phyloP scores from a whole-genome alignment of 2,888 invertebrate genomes.

The Caenorhabditis plicata region DNA sequence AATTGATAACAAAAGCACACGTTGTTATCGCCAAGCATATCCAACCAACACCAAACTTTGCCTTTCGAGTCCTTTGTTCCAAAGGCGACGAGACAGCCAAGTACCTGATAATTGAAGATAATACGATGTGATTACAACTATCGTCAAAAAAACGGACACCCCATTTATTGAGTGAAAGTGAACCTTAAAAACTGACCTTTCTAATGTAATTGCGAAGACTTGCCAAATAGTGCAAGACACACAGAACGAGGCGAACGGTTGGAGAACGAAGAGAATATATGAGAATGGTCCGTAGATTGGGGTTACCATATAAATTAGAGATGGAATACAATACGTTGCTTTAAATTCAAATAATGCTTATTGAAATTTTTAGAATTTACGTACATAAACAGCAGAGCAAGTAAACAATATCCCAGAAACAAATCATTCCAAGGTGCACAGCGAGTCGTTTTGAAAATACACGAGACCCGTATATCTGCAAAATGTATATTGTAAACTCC shows the following conservation, averaged over 20 bases:
- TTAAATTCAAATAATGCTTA: background rate
- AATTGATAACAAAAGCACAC: slow-evolving; percentile 56
- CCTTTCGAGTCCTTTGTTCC: slow-evolving; percentile 59
- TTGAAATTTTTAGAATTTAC: slow-evolving; percentile 12
- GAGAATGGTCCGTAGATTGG: slow-evolving; percentile 53
- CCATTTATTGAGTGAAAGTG: too few relatives aligned
- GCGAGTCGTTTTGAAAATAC: slow-evolving; percentile 61
- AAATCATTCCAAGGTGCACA: slow-evolving; percentile 59
- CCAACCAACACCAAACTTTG: slow-evolving; percentile 56
- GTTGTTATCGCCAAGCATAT: slow-evolving; percentile 54
- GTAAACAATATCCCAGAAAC: slow-evolving; percentile 58
- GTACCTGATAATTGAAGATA: slow-evolving; percentile 43
- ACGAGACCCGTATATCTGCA: slow-evolving; percentile 55
- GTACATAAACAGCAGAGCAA: slow-evolving; percentile 57
- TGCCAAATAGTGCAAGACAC: slow-evolving; percentile 65
- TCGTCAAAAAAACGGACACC: too few relatives aligned
- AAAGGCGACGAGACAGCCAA: slow-evolving; percentile 60
- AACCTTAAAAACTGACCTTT: too few relatives aligned
- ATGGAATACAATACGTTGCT: slow-evolving; percentile 45
- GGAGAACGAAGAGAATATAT: slow-evolving; percentile 62
- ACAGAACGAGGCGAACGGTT: slow-evolving; percentile 63
- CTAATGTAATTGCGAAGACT: slow-evolving; percentile 62
- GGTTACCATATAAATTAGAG: slow-evolving; percentile 39
- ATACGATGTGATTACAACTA: background rate
- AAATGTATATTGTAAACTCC: background rate